Evolutionary conservation across 1,140 invertebrate species (phyloP).

Genomic region (Zaprionus taronus): DNA sequence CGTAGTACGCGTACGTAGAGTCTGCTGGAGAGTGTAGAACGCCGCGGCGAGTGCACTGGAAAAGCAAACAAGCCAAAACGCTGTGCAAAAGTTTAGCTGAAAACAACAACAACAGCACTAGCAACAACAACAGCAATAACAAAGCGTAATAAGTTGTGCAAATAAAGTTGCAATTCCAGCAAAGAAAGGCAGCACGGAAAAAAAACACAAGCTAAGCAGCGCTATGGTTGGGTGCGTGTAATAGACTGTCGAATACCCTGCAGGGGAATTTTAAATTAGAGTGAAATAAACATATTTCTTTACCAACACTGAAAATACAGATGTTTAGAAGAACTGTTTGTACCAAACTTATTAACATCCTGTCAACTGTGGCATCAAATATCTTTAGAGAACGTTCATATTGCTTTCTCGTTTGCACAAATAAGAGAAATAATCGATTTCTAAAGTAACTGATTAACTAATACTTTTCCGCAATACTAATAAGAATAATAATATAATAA

Average conservation of each 20-base stretch:
- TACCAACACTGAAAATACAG: too few relatives aligned
- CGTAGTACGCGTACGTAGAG: constrained; percentile 7
- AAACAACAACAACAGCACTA: constrained; percentile 74
- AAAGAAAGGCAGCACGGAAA: constrained; percentile 41
- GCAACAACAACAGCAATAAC: constrained; percentile 75
- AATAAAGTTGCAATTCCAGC: constrained; percentile 68
- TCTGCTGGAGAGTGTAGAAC: constrained; percentile 19
- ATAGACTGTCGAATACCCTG: neutral
- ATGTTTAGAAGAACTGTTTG: too few relatives aligned
- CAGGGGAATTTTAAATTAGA: neutral
- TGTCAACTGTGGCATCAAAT: too few relatives aligned
- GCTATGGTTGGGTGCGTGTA: neutral
- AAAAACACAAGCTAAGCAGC: constrained; percentile 14
- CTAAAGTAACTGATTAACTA: too few relatives aligned
- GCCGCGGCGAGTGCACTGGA: constrained; percentile 48
- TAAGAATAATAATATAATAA: too few relatives aligned
- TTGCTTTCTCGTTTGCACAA: too few relatives aligned
- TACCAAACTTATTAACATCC: too few relatives aligned
- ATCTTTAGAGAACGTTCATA: too few relatives aligned
- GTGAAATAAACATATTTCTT: too few relatives aligned
- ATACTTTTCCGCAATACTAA: too few relatives aligned
- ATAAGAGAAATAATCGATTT: too few relatives aligned
- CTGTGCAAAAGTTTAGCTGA: constrained; percentile 73
- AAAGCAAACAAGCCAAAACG: constrained; percentile 65
- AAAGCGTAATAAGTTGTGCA: constrained; percentile 76